A percentile compares a stretch with the other conserved stretches of the same genome.
phyloP scores from a whole-genome alignment of 1,140 invertebrate genomes.

The Sitobion miscanthi region DNA sequence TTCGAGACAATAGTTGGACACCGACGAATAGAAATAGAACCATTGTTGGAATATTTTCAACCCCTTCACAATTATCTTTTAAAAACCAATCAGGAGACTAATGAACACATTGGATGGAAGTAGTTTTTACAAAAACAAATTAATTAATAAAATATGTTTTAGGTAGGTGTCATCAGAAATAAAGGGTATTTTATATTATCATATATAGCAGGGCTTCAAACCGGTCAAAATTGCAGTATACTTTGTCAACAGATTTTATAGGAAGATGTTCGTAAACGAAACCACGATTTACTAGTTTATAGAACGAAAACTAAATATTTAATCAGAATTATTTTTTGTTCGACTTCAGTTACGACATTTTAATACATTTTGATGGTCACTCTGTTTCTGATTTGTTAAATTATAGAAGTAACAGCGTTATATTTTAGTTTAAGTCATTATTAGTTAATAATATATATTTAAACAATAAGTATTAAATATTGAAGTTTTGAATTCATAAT shows the following conservation, averaged over 20 bases:
- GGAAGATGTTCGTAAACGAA: neutral
- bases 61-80: neutral
- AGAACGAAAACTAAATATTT: neutral
- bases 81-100: neutral
- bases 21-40: neutral
- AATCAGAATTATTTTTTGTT: neutral
- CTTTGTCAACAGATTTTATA: neutral
- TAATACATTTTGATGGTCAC: neutral
- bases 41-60: constrained; percentile 32
- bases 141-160: neutral
- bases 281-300: neutral
- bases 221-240: neutral
- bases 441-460: neutral
- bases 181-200: neutral
- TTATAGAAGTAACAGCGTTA: neutral
- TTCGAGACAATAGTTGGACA: constrained; percentile 43
- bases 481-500: neutral
- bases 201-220: neutral
- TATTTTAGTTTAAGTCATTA: neutral
- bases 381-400: neutral
- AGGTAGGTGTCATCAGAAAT: neutral
- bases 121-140: neutral
- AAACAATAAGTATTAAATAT: neutral
- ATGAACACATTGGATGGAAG: constrained; percentile 42
- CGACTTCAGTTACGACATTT: neutral